Conservation (phyloP, 2,797 vertebrate genomes). For the Coregonus suidteri region DNA sequence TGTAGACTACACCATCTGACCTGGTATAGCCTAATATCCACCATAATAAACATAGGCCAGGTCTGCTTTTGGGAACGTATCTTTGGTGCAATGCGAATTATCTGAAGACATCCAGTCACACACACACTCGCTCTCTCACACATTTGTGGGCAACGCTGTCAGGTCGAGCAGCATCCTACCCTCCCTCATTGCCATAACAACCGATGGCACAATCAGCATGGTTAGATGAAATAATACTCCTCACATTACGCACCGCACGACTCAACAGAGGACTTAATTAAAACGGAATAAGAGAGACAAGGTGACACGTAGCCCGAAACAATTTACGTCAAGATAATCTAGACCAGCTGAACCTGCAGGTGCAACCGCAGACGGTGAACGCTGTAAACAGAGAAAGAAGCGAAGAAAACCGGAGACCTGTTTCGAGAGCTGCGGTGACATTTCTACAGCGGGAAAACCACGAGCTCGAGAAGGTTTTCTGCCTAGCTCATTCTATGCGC, state of each 20-base stretch:
- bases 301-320: conserved; percentile 10
- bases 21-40: background rate
- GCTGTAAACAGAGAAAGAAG: conserved; percentile 27
- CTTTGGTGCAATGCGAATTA: conserved; percentile 65
- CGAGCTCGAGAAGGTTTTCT: conserved; percentile 10
- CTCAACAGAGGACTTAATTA: background rate
- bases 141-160: conserved; percentile 39
- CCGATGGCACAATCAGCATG: conserved; percentile 36
- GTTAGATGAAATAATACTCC: conserved; percentile 23
- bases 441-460: conserved; percentile 22
- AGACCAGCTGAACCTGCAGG: conserved; percentile 19
- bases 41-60: background rate
- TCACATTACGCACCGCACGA: conserved; percentile 6
- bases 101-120: conserved; percentile 46
- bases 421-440: conserved; percentile 18
- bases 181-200: conserved; percentile 60
- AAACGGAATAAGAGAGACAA: conserved; percentile 4
- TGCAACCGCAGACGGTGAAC: conserved; percentile 11
- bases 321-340: conserved; percentile 43
- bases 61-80: background rate
- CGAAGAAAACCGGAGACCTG: background rate
- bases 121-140: conserved; percentile 1
- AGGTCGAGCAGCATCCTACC: conserved; percentile 41
- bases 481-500: conserved; percentile 39
- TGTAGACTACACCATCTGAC: background rate